phyloP scores from a whole-genome alignment of 2,888 invertebrate genomes.

The Antitype chi region DNA sequence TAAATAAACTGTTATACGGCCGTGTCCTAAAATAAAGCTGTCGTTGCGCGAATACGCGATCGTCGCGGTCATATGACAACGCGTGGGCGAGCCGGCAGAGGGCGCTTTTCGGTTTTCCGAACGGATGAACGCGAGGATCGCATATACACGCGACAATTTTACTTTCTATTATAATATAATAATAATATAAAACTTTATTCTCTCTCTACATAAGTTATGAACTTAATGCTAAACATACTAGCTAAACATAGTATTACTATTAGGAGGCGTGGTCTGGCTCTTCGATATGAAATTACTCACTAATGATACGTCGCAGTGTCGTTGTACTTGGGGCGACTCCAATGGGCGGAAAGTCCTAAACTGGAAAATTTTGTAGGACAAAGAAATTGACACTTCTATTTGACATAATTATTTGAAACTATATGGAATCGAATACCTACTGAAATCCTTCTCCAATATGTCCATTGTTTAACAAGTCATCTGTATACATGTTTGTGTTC shows the following conservation, averaged over 20 bases:
- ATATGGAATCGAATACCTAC: background rate
- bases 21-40: background rate
- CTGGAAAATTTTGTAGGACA: background rate
- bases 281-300: background rate
- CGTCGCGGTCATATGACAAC: background rate
- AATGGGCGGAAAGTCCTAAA: background rate
- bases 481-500: too few species aligned
- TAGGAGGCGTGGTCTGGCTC: background rate
- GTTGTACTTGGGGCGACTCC: too few species aligned
- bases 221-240: too few species aligned
- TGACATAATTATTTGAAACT: background rate
- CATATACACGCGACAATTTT: background rate
- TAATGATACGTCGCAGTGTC: background rate
- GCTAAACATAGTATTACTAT: too few species aligned
- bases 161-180: too few species aligned
- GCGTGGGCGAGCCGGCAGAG: background rate
- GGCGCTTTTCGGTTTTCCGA: background rate
- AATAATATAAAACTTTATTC: too few species aligned
- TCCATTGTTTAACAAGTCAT: too few species aligned
- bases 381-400: background rate
- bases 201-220: too few species aligned
- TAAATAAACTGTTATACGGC: too few species aligned
- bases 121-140: background rate
- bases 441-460: too few species aligned
- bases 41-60: too few species aligned